Evolutionary conservation across 2,113 vertebrate genomes (phyloP).

Genomic region (Protomyctophum bolini): DNA sequence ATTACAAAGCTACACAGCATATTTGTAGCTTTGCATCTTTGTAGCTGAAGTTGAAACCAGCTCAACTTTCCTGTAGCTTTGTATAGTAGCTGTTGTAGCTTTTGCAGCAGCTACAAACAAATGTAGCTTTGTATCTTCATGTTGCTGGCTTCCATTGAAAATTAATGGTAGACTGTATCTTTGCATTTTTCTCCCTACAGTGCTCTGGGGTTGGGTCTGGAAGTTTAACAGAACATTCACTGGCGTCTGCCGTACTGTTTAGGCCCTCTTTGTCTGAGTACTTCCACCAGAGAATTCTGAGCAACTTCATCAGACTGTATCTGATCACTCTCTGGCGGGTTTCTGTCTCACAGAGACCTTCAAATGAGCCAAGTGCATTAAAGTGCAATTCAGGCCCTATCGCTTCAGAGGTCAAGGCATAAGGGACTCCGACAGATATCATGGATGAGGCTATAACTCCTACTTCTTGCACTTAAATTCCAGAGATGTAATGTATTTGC

Average conservation of each 20-base stretch:
- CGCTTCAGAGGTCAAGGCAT: slow-evolving; percentile 65
- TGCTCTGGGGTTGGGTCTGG: too few species aligned
- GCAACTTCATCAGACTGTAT: slow-evolving; percentile 51
- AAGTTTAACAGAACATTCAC: too few species aligned
- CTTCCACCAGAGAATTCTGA: not conserved
- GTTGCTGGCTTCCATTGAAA: too few species aligned
- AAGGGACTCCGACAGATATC: slow-evolving; percentile 66
- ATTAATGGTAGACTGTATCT: too few species aligned
- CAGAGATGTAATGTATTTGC: slow-evolving; percentile 51
- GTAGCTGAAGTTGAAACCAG: too few species aligned
- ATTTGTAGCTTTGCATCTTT: too few species aligned
- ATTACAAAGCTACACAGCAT: too few species aligned
- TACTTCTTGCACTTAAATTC: slow-evolving; percentile 60
- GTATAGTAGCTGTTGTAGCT: too few species aligned
- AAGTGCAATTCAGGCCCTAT: slow-evolving; percentile 46
- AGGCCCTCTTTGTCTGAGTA: not conserved
- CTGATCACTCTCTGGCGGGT: slow-evolving; percentile 57
- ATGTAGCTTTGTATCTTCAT: too few species aligned
- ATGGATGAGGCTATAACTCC: slow-evolving; percentile 60
- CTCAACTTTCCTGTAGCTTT: too few species aligned
- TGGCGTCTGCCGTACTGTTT: not conserved
- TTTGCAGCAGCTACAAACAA: too few species aligned
- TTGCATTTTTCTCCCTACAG: too few species aligned
- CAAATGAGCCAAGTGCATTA: slow-evolving; percentile 48
- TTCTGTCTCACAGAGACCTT: slow-evolving; percentile 57